These are phyloP conservation scores for Sphenopsis melanotis DNA, from an alignment of 2,797 vertebrate species.

Conservation along the genomic window DNA sequence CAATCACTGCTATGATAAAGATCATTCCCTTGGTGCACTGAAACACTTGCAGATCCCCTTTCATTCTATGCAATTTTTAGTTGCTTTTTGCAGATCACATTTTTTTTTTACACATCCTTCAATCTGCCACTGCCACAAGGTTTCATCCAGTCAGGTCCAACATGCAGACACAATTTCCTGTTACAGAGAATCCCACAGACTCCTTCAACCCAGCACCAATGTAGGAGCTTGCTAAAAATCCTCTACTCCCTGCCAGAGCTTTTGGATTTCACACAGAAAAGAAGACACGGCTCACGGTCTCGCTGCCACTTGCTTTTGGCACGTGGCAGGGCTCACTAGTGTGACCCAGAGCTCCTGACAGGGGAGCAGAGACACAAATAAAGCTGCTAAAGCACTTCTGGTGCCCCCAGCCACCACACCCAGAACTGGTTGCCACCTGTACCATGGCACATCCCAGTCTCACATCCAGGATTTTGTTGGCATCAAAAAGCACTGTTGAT, in stretches of 20 bases:
- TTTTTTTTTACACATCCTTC: background rate
- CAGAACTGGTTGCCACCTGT: background rate
- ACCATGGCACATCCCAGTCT: background rate
- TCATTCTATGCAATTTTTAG: background rate
- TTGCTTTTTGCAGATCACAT: background rate
- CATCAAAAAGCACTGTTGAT: background rate
- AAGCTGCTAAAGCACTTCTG: background rate
- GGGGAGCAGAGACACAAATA: background rate
- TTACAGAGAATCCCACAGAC: background rate
- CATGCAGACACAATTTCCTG: background rate
- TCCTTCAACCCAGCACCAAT: background rate
- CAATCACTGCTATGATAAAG: background rate
- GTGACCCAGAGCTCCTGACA: background rate
- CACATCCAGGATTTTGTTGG: background rate
- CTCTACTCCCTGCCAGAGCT: background rate
- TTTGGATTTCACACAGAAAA: background rate
- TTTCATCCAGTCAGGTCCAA: background rate
- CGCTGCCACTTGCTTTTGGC: background rate
- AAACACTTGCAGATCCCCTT: background rate
- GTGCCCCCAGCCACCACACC: background rate
- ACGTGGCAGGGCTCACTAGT: fast-evolving
- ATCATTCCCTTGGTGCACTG: background rate
- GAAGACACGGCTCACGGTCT: background rate
- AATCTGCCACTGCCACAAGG: background rate
- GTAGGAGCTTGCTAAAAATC: background rate